These are phyloP conservation scores for Pandemis corylana DNA, from an alignment of 2,888 invertebrate species.

Conservation along the genomic window DNA sequence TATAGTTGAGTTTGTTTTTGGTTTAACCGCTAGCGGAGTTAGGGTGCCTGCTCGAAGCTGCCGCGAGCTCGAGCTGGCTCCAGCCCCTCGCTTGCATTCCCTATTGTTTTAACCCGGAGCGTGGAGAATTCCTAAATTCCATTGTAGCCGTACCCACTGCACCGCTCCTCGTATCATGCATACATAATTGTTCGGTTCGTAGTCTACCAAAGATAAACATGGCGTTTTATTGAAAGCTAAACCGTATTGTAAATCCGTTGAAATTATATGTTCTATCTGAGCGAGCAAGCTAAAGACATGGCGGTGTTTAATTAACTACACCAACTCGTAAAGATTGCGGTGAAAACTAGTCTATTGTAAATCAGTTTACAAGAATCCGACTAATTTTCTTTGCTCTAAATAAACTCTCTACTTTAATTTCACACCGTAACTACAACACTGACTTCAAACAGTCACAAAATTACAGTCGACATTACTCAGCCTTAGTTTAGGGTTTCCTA, in stretches of 20 bases:
- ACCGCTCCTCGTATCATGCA: conserved; percentile 58
- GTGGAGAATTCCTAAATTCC: conserved; percentile 68
- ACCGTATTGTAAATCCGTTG: conserved; percentile 62
- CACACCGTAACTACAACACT: too few species aligned
- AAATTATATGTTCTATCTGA: conserved; percentile 48
- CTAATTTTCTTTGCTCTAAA: too few species aligned
- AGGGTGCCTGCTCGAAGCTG: background rate
- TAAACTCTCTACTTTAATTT: too few species aligned
- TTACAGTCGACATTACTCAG: background rate
- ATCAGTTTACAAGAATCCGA: too few species aligned
- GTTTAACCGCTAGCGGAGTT: conserved; percentile 32
- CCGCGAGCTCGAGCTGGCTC: background rate
- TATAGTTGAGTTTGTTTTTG: conserved; percentile 27
- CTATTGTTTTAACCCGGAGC: conserved; percentile 68
- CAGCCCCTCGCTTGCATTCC: conserved; percentile 34
- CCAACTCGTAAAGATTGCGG: background rate
- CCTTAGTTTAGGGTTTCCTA: background rate
- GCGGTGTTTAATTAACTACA: conserved; percentile 20
- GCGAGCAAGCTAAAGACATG: background rate
- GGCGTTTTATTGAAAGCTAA: conserved; percentile 62
- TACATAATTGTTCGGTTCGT: conserved; percentile 62
- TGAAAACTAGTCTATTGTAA: background rate
- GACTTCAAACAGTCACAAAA: too few species aligned
- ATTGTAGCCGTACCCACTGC: conserved; percentile 58
- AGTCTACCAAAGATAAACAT: conserved; percentile 63